phyloP scores from a whole-genome alignment of 2,888 invertebrate genomes.

The Punctoribates punctum region DNA sequence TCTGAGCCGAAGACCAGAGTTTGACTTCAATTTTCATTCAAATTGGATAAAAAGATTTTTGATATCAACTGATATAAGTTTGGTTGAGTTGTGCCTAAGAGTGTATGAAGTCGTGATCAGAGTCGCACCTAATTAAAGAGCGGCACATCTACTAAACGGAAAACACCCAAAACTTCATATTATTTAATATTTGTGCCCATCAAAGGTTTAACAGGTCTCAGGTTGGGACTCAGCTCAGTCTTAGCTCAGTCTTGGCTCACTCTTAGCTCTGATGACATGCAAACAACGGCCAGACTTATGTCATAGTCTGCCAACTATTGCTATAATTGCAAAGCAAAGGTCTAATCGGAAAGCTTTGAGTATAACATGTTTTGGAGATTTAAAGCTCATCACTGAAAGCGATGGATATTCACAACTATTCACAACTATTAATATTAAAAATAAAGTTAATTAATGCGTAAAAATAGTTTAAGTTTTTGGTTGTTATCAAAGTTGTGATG shows the following conservation, averaged over 20 bases:
- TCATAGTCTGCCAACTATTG: neutral
- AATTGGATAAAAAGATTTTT: constrained; percentile 22
- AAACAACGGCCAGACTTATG: constrained; percentile 1
- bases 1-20: neutral
- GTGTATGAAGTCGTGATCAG: constrained; percentile 26
- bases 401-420: neutral
- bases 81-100: neutral
- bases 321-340: neutral
- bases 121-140: constrained; percentile 34
- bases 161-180: constrained; percentile 1
- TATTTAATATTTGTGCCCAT: neutral
- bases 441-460: constrained; percentile 28
- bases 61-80: neutral
- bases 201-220: constrained; percentile 26
- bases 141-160: constrained; percentile 12
- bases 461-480: constrained; percentile 12
- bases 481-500: constrained; percentile 23
- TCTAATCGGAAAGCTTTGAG: neutral
- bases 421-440: neutral
- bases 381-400: neutral
- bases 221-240: too few relatives aligned
- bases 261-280: neutral
- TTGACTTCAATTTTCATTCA: constrained; percentile 22
- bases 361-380: neutral
- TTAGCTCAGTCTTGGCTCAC: too few relatives aligned